Evolutionary conservation across 2,888 invertebrate genomes (phyloP).

Genomic region (Pseudococcus jackbeardsleyi): DNA sequence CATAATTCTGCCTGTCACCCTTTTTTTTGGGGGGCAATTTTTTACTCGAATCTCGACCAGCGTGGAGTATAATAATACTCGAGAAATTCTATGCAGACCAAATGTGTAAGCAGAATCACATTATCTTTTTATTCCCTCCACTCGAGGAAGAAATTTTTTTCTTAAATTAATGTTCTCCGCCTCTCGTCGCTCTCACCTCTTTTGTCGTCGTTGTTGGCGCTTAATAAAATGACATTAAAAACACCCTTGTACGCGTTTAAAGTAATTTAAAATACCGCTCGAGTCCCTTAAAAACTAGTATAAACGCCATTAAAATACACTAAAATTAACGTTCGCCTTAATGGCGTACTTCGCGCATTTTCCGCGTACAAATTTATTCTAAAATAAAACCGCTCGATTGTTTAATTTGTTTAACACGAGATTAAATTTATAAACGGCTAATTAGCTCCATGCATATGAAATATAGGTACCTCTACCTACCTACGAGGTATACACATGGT

Average conservation of each 20-base stretch:
- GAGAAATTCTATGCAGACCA: not conserved
- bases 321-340: slow-evolving; percentile 46
- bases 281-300: slow-evolving; percentile 35
- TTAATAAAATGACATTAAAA: slow-evolving; percentile 40
- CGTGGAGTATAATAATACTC: too few relatives aligned
- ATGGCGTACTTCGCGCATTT: not conserved
- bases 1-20: too few relatives aligned
- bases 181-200: not conserved
- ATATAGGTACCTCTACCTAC: not conserved
- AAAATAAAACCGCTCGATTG: slow-evolving; percentile 39
- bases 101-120: too few relatives aligned
- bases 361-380: not conserved
- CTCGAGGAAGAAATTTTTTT: not conserved
- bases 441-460: not conserved
- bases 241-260: slow-evolving; percentile 45
- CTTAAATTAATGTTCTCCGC: not conserved
- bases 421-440: slow-evolving; percentile 23
- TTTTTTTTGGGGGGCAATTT: too few relatives aligned
- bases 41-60: too few relatives aligned
- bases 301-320: slow-evolving; percentile 43
- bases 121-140: too few relatives aligned
- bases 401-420: slow-evolving; percentile 37
- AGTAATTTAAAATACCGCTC: slow-evolving; percentile 18
- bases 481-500: too few relatives aligned
- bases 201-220: slow-evolving; percentile 23